Base-by-base conservation (phyloP, 1,140 invertebrate species). In the Leptoteleia sp. region DNA sequence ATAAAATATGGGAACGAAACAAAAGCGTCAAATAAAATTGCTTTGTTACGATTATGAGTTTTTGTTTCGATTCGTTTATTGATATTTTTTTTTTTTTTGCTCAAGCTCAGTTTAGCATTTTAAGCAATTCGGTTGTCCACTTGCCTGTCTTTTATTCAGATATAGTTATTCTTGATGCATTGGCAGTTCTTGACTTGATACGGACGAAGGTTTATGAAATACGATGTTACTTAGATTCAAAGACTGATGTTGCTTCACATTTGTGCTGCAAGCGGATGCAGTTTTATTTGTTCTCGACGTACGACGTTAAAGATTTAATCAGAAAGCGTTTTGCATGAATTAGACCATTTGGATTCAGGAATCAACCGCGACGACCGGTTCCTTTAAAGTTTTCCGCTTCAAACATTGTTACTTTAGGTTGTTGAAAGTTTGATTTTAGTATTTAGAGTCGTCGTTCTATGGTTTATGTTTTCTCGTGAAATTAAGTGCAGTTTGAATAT, bases 371-470 rank as follows among this genome's bases (percentile, higher is more conserved):
- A 57, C 42, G 42, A 65, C 40, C 16, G 11, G 45, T 73, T 73
- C 27, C 48, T 48, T 52, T 17, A 64, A 65, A 64, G 43, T 75
- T 61, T 72, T 3, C 5, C n/a, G n/a, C 38, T 55, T 61, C 72
- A 62, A 38, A 22, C 29, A 31, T 15, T 54, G 38, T 68, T 76
- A 61, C 19, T 43, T 9, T 3, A 50, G 54, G 45, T 59, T 40
- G 54, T 61, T 68, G 72, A 55, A 68, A 59, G 47, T 55, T 62
- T 68, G 47, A 68, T 68, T 68, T 65, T 31, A 57, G 25, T 75
- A 65, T 75, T 75, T 65, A 65, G 52, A 75, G 19, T 65, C 12
- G 54, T 33, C 50, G 54, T 59, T 57, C 37, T 43, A 38, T 67
- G 62, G 61, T 61, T 64, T 61, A 61, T 47, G 54, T 61, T 59